Base-by-base conservation (phyloP, 2,113 vertebrate species). In the Dromiciops gliroides region DNA sequence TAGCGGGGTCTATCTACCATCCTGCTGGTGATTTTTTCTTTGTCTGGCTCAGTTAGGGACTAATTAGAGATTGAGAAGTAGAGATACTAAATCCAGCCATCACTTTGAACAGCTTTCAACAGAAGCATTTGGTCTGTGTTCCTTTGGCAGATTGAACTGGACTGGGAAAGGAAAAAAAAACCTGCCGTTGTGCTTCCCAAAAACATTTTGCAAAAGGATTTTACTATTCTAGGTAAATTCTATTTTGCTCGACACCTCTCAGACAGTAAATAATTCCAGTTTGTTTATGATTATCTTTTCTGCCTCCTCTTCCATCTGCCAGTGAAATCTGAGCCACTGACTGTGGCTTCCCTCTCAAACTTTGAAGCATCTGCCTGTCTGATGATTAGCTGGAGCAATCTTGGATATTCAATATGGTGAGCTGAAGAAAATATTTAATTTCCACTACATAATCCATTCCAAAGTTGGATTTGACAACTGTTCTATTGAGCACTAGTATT, bases 341-440 rank as follows among this genome's bases (percentile, higher is more conserved):
- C 94, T 50, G 89, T 60, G 91, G 96, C 92, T 44, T 2, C 93
- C 97, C 97, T 96, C 96, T 93, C 50, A 97, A 98, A 98, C 52
- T 91, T 92, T 94, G 95, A 93, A 98, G 96, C 98, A 96, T 98
- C 98, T 98, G 96, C 98, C 98, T 98, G 52, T 95, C 95, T 98
- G 97, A 98, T 98, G 97, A 97, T 94, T 25, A 51, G 94, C 94
- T 24, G 2, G 75, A 96, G 95, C 95, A 97, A 89, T 94, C 96
- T 97, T 92, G 51, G 92, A 93, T 96, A 95, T 95, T 98, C 95
- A 94, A 94, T 97, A 95, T 95, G 95, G 94, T 92, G 95, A 95
- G 92, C 97, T 97, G 97, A 98, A 97, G 97, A 96, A 98, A 98
- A 98, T 96, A 96, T 97, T 98, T 98, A 97, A 98, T 98, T 98